A percentile compares a stretch with the other conserved stretches of the same genome.
Evolutionary conservation across 2,888 invertebrate species (phyloP).

Genomic region (Oegoconia quadripuncta): DNA sequence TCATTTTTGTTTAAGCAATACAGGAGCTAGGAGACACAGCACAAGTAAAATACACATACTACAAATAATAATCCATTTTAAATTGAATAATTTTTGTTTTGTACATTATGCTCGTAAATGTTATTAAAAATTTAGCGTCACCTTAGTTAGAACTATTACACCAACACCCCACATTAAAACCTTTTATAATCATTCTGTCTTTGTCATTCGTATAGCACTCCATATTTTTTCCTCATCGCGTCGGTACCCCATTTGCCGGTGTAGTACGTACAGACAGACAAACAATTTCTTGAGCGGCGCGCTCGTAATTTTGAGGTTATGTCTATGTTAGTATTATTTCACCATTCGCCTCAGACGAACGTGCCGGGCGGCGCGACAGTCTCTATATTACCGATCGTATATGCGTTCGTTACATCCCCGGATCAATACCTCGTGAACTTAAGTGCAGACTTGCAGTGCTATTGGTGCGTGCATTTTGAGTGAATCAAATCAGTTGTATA

Average conservation of each 20-base stretch:
- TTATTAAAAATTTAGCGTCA: no score
- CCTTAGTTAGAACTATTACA: background rate
- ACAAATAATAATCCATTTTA: no score
- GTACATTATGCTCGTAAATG: no score
- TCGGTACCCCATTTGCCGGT: constrained; percentile 64
- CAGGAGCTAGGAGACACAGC: no score
- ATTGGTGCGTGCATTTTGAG: constrained; percentile 32
- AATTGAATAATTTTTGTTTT: no score
- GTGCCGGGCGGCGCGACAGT: constrained; percentile 35
- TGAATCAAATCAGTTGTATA: constrained; percentile 29
- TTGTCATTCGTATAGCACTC: constrained; percentile 31
- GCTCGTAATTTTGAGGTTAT: constrained; percentile 70
- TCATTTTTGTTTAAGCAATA: no score
- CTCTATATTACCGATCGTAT: constrained; percentile 35
- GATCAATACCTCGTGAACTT: constrained; percentile 59
- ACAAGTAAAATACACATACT: no score
- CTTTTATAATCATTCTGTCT: constrained; percentile 45
- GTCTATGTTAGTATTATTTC: constrained; percentile 76
- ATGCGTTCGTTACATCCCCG: constrained; percentile 48
- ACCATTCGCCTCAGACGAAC: constrained; percentile 59
- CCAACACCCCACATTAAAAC: constrained; percentile 22
- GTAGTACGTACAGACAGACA: constrained; percentile 36
- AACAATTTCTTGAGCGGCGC: constrained; percentile 69
- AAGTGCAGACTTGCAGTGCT: constrained; percentile 50
- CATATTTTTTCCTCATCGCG: constrained; percentile 44